Evolutionary conservation across 2,888 invertebrate genomes (phyloP).

Genomic region (Athrips mouffetella): DNA sequence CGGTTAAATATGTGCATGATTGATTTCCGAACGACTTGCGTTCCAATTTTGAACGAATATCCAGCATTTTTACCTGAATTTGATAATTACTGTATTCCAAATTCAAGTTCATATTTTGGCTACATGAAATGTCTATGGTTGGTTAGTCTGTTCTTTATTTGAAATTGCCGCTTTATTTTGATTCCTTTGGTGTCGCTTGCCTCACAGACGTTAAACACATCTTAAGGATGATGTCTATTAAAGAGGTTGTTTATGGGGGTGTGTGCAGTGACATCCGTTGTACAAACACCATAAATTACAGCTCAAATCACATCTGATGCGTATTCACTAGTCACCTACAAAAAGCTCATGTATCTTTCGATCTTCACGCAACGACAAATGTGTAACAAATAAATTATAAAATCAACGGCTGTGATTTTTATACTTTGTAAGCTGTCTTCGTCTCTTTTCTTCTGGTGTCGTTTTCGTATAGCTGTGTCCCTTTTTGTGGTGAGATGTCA

Average conservation of each 20-base stretch:
- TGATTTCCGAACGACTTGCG: constrained; percentile 46
- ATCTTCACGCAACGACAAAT: constrained; percentile 79
- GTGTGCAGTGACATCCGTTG: constrained; percentile 58
- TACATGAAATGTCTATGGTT: constrained; percentile 2
- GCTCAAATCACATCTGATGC: constrained; percentile 74
- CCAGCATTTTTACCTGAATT: background rate
- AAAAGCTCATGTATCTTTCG: constrained; percentile 74
- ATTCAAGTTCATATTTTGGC: constrained; percentile 3
- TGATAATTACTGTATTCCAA: background rate
- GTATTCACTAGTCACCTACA: constrained; percentile 65
- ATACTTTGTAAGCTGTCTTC: constrained; percentile 52
- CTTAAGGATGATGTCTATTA: constrained; percentile 18
- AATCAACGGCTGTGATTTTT: constrained; percentile 74
- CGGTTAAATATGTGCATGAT: constrained; percentile 67
- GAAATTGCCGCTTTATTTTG: constrained; percentile 8
- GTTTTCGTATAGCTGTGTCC: constrained; percentile 37
- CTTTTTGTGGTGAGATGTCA: constrained; percentile 54
- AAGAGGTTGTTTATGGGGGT: constrained; percentile 52
- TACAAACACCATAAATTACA: constrained; percentile 74
- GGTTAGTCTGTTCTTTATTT: background rate
- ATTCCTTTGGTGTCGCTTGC: constrained; percentile 6
- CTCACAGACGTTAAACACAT: constrained; percentile 6
- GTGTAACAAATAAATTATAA: constrained; percentile 79
- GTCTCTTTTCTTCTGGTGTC: constrained; percentile 41
- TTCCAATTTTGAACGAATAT: constrained; percentile 12